Percentiles rank a stretch among this genome's conserved stretches.
phyloP scores from a whole-genome alignment of 2,113 vertebrate genomes.

The Oryzias celebensis region DNA sequence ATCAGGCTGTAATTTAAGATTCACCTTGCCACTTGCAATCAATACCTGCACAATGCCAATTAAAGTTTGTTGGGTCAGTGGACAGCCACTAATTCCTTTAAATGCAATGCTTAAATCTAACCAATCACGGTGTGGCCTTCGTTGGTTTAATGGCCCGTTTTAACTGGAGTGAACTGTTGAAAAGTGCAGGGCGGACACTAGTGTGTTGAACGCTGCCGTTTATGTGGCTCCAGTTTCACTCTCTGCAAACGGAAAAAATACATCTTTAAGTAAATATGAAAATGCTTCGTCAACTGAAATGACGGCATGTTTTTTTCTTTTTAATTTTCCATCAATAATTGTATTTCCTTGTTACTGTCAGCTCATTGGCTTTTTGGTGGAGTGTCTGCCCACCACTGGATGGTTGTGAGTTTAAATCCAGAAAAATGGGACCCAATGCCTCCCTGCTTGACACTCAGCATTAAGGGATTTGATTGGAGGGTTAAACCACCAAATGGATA shows the following conservation, averaged over 20 bases:
- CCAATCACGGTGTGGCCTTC: constrained; percentile 75
- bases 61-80: constrained; percentile 78
- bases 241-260: constrained; percentile 3
- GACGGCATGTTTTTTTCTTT: no score
- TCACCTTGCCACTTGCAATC: constrained; percentile 73
- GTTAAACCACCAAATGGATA: no score
- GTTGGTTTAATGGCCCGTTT: constrained; percentile 72
- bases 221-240: constrained; percentile 13
- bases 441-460: no score
- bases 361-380: no score
- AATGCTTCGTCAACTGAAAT: no score
- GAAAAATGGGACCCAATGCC: no score
- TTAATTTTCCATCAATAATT: no score
- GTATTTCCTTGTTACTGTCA: no score
- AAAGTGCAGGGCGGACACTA: constrained; percentile 55
- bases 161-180: constrained; percentile 61
- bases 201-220: constrained; percentile 25
- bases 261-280: background rate
- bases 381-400: no score
- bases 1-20: constrained; percentile 78
- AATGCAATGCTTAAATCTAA: constrained; percentile 79
- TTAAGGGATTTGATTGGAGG: no score
- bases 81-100: constrained; percentile 78
- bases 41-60: constrained; percentile 81
- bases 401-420: no score